Conservation (phyloP, 92 coral and sea anemone genomes). For the Umimayanthus chanpuru region DNA sequence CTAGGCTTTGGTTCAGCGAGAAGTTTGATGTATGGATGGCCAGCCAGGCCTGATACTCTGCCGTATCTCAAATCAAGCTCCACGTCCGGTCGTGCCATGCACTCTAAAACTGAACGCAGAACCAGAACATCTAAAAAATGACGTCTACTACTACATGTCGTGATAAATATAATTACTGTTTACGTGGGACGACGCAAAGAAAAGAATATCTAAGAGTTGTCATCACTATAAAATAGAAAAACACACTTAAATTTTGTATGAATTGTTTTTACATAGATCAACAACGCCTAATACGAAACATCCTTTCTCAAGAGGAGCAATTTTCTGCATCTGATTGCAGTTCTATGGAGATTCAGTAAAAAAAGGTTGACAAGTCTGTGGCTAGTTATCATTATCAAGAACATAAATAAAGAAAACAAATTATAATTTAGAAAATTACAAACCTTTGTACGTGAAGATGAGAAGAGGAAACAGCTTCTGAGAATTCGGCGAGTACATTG, state of each 20-base stretch:
- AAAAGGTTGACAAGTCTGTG: background rate
- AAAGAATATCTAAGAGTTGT: conserved; percentile 7
- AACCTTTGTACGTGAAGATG: conserved; percentile 54
- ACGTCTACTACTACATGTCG: background rate
- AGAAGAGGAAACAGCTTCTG: conserved; percentile 36
- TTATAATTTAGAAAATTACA: conserved; percentile 33
- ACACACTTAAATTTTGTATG: conserved; percentile 14
- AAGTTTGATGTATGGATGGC: conserved; percentile 54
- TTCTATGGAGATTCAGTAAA: background rate
- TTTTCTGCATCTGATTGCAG: no score
- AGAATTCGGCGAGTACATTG: conserved; percentile 29
- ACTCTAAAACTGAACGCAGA: conserved; percentile 59
- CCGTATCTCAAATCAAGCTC: conserved; percentile 72
- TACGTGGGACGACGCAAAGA: conserved; percentile 10
- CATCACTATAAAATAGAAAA: conserved; percentile 17
- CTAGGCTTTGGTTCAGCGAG: conserved; percentile 54
- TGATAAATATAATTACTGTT: conserved; percentile 12
- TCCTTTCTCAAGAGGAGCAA: background rate
- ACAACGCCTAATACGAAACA: conserved; percentile 2
- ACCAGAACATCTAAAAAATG: background rate
- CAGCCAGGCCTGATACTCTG: conserved; percentile 39
- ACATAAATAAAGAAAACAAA: background rate
- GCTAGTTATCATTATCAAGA: background rate
- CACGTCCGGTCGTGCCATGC: conserved; percentile 62
- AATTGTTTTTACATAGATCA: conserved; percentile 14